Evolutionary conservation across 2,797 vertebrate genomes (phyloP).

Genomic region (Lithobates pipiens): DNA sequence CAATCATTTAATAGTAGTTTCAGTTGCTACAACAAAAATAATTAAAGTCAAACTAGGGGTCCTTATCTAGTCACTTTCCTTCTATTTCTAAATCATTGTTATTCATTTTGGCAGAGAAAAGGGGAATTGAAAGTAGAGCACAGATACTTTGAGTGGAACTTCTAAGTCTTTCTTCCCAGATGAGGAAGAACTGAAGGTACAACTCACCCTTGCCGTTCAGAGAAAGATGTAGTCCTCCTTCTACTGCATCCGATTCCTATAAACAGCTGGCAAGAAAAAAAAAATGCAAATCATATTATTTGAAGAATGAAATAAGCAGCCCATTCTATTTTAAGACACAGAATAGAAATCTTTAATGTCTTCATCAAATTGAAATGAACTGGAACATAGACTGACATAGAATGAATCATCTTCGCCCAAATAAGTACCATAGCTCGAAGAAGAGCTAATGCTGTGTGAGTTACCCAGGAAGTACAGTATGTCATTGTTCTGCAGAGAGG

Average conservation of each 20-base stretch:
- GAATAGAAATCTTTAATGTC: conserved; percentile 19
- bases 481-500: conserved; percentile 6
- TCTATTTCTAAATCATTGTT: conserved; percentile 38
- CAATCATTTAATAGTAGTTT: too few relatives aligned
- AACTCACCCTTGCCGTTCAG: conserved; percentile 47
- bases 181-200: conserved; percentile 37
- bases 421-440: conserved; percentile 5
- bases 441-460: background rate
- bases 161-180: conserved; percentile 43
- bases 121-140: background rate
- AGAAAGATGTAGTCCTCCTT: conserved; percentile 16
- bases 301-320: conserved; percentile 23
- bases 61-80: conserved; percentile 29
- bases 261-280: conserved; percentile 45
- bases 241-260: conserved; percentile 37
- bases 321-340: conserved; percentile 11
- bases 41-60: background rate
- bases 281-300: conserved; percentile 26
- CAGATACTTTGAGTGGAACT: conserved; percentile 44
- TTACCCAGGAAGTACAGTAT: background rate
- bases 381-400: conserved; percentile 13
- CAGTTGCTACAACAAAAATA: too few relatives aligned
- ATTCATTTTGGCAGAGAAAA: conserved; percentile 34
- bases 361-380: conserved; percentile 24
- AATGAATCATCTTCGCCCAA: conserved; percentile 18